Percentiles rank a stretch among this genome's conserved stretches.
Conservation (phyloP, 2,113 vertebrate species). For the Albula goreensis region DNA sequence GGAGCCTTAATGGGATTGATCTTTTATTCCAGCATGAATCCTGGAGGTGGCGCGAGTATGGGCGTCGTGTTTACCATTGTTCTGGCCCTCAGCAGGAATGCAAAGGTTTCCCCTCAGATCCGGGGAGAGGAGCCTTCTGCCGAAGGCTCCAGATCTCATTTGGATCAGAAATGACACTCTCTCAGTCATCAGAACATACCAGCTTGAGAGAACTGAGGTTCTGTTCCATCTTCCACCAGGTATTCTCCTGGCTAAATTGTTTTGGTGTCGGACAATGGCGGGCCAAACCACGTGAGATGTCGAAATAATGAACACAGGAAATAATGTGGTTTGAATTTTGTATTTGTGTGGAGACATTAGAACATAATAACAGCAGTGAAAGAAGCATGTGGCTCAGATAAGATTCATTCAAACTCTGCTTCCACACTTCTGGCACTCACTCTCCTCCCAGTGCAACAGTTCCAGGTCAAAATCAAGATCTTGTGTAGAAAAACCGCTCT, state of each 20-base stretch:
- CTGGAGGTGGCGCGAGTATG: constrained; percentile 40
- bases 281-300: constrained; percentile 18
- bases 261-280: constrained; percentile 21
- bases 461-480: constrained; percentile 51
- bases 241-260: constrained; percentile 28
- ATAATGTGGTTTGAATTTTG: constrained; percentile 40
- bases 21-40: constrained; percentile 57
- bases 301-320: constrained; percentile 13
- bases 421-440: constrained; percentile 49
- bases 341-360: background rate
- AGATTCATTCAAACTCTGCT: constrained; percentile 54
- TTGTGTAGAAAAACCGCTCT: constrained; percentile 59
- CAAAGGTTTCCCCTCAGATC: constrained; percentile 16
- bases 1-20: constrained; percentile 49
- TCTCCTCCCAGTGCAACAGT: constrained; percentile 46
- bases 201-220: background rate
- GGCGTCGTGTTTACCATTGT: constrained; percentile 54
- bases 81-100: constrained; percentile 12
- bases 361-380: constrained; percentile 31
- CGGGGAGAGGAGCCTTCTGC: background rate
- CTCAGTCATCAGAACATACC: background rate
- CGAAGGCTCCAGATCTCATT: background rate
- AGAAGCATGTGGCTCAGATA: constrained; percentile 41
- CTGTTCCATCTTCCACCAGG: constrained; percentile 16
- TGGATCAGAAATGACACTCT: background rate